Evolutionary conservation across 2,888 invertebrate genomes (phyloP).

Genomic region (Callyntrura sp.): DNA sequence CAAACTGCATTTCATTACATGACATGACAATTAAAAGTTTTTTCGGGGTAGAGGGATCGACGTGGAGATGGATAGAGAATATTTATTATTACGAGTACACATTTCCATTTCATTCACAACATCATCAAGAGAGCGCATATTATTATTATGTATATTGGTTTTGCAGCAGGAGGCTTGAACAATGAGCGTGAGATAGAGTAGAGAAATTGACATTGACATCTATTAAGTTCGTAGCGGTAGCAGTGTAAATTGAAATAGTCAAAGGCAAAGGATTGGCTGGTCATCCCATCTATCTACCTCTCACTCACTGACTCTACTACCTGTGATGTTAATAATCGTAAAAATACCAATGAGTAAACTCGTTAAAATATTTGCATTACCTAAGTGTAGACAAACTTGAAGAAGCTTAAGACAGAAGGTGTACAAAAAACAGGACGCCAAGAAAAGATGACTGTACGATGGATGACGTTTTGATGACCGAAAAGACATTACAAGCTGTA

Average conservation of each 20-base stretch:
- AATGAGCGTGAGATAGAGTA: neutral
- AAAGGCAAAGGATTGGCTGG: too few relatives aligned
- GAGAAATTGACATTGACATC: neutral
- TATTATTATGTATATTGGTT: too few relatives aligned
- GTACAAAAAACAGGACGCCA: neutral
- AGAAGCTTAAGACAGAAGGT: neutral
- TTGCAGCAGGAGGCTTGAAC: neutral
- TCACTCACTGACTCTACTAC: neutral
- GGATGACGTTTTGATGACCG: slow-evolving; percentile 19
- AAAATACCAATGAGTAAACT: slow-evolving; percentile 10
- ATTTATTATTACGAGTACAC: neutral
- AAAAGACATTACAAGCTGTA: neutral
- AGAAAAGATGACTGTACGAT: neutral
- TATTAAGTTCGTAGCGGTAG: neutral
- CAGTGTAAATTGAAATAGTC: too few relatives aligned
- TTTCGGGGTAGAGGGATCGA: neutral
- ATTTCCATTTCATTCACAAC: too few relatives aligned
- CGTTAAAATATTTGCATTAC: neutral
- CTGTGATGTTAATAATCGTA: neutral
- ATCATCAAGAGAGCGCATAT: too few relatives aligned
- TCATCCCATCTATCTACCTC: neutral
- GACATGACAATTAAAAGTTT: neutral
- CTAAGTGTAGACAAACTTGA: too few relatives aligned
- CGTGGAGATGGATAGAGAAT: neutral
- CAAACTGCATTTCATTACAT: neutral